Evolutionary conservation across 2,797 vertebrate genomes (phyloP).

Genomic region (Remorina albescens): DNA sequence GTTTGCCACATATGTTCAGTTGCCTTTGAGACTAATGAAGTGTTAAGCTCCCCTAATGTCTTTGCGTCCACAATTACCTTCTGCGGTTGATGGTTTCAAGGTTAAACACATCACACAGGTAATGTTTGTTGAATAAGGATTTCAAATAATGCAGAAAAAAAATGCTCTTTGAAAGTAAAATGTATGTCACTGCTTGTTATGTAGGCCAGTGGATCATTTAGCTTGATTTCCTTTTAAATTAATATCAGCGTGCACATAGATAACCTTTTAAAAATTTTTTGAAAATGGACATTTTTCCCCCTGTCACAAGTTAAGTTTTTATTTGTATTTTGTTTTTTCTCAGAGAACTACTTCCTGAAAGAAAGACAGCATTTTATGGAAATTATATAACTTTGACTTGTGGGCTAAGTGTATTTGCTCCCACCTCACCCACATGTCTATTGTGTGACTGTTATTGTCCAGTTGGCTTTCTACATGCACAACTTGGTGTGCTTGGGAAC

Average conservation of each 20-base stretch:
- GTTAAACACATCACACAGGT: conserved; percentile 53
- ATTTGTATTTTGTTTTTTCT: conserved; percentile 7
- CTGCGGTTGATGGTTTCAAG: conserved; percentile 56
- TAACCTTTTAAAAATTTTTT: neutral
- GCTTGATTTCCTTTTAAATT: neutral
- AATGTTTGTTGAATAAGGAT: conserved; percentile 46
- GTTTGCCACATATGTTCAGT: conserved; percentile 58
- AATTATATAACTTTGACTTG: conserved; percentile 69
- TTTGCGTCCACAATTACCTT: conserved; percentile 50
- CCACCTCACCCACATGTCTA: conserved; percentile 61
- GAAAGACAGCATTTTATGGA: conserved; percentile 38
- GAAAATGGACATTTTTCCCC: neutral
- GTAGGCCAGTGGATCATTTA: neutral
- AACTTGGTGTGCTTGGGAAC: conserved; percentile 51
- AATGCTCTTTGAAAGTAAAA: conserved; percentile 26
- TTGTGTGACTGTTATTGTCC: conserved; percentile 58
- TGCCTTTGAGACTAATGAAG: conserved; percentile 70
- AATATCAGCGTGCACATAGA: neutral
- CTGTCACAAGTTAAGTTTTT: neutral
- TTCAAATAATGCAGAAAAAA: conserved; percentile 21
- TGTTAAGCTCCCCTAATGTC: conserved; percentile 62
- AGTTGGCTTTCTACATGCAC: conserved; percentile 33
- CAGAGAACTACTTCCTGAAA: conserved; percentile 39
- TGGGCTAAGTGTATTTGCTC: conserved; percentile 53
- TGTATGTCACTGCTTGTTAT: neutral